Base-by-base conservation (phyloP, 1,140 invertebrate species). In the Ganaspis sp. region DNA sequence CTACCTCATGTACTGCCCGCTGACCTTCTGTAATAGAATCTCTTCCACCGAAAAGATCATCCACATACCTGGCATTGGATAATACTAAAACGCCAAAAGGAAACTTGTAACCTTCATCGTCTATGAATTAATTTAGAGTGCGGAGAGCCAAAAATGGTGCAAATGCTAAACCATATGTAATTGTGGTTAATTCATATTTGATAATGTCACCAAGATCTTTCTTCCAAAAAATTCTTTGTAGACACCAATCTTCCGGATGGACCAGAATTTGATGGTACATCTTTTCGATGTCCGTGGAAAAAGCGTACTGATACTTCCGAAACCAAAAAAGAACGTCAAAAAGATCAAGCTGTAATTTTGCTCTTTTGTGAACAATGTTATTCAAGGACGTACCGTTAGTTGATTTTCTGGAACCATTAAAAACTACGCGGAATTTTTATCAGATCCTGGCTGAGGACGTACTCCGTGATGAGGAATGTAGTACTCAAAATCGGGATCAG, bases 111-210 rank as follows among this genome's bases (percentile, higher is more conserved):
- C 81, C 74, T 54, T 85, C 76, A 49, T 87, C 83, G 12, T 71
- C 26, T 2, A 76, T 83, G 9, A 89, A 53, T 75, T 89, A 84
- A 21, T 75, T 70, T 4, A 90, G 58, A 0, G 72, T 76, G 12
- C 86, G 76, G 0, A 85, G 77, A 0, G 89, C 86, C 5, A 87
- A 71, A 75, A 81, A 90, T 9, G 89, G 84, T 4, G 85, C 83
- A 3, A 78, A 80, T 45, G 77, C 75, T 9, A 84, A 81, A 1
- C 90, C 88, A 81, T 89, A 91, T 0, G 86, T 87, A 0, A 90
- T 86, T 4, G 87, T 86, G 6, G 29, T 34, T 8, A 69, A 80
- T 12, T 89, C 73, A 6, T 72, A 49, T 4, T 82, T 40, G 40
- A 76, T 58, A 11, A 53, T n/a, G 17, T 73, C 26, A 21, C 72